These are phyloP conservation scores for Melanotaenia maccullochi DNA, from an alignment of 2,797 vertebrate species.

Conservation along the genomic window DNA sequence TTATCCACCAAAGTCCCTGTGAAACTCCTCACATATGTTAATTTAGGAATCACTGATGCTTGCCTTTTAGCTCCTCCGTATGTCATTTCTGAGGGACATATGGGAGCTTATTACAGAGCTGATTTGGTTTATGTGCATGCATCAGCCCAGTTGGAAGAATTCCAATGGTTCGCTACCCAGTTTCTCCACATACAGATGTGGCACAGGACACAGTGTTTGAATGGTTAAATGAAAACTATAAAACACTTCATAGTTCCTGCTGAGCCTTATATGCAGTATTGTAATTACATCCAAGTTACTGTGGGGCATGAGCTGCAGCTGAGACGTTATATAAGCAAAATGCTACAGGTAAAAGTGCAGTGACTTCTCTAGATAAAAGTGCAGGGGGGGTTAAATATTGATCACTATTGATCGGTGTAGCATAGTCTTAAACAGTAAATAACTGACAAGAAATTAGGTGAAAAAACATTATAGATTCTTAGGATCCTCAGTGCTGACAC, in stretches of 20 bases:
- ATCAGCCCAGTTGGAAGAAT: not conserved
- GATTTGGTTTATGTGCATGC: not conserved
- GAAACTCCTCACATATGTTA: slow-evolving; percentile 4
- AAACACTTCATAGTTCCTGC: not conserved
- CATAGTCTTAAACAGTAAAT: slow-evolving; percentile 1
- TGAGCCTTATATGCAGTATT: not conserved
- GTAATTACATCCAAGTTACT: not conserved
- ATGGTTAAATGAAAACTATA: not conserved
- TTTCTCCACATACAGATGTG: not conserved
- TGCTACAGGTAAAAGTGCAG: slow-evolving; percentile 17
- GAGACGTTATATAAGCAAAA: slow-evolving; percentile 17
- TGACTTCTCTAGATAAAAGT: slow-evolving; percentile 4
- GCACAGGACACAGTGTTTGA: not conserved
- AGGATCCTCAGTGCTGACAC: not conserved
- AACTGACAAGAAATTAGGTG: not conserved
- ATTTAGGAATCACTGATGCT: not conserved
- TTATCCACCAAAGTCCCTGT: slow-evolving; percentile 8
- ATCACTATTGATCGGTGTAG: slow-evolving; percentile 19
- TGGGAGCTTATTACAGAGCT: slow-evolving; percentile 1
- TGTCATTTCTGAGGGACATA: slow-evolving; percentile 9
- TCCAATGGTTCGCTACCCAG: not conserved
- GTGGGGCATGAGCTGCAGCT: not conserved
- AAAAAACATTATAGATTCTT: not conserved
- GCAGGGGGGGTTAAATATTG: slow-evolving; percentile 2
- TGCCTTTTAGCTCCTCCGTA: not conserved